Percentiles rank a stretch among this genome's conserved stretches.
Evolutionary conservation across 2,888 invertebrate genomes (phyloP).

Genomic region (Folsomia manolachei): DNA sequence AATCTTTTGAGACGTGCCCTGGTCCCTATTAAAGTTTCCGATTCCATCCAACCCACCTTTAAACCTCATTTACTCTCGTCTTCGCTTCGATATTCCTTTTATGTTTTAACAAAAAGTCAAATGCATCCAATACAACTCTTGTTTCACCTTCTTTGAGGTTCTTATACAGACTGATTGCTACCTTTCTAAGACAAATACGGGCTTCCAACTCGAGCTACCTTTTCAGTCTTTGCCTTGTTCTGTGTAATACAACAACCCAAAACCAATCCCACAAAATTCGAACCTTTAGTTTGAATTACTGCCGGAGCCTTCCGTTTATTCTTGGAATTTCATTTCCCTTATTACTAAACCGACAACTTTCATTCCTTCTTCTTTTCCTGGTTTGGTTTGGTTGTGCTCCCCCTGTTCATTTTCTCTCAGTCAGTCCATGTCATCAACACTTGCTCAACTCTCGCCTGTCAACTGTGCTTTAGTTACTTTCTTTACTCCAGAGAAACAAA

Average conservation of each 20-base stretch:
- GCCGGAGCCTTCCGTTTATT: background rate
- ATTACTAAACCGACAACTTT: background rate
- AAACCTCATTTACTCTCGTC: background rate
- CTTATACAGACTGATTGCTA: conserved; percentile 1
- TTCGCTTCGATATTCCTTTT: background rate
- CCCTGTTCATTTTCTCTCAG: background rate
- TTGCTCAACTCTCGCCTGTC: background rate
- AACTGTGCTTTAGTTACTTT: background rate
- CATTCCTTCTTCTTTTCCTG: background rate
- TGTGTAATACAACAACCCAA: background rate
- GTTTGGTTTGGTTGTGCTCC: background rate
- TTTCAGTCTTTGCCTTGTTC: background rate
- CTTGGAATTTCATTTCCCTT: conserved; percentile 7
- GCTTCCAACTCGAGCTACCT: background rate
- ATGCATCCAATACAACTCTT: background rate
- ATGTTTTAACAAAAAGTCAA: background rate
- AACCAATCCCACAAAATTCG: background rate
- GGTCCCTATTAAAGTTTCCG: conserved; percentile 15
- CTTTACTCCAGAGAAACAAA: background rate
- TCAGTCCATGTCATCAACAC: background rate
- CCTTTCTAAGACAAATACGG: conserved; percentile 12
- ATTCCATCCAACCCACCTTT: conserved; percentile 6
- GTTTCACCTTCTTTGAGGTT: background rate
- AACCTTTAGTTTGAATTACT: conserved; percentile 7
- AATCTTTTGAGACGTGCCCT: conserved; percentile 20